Conservation (phyloP, 1,140 invertebrate genomes). For the Caerostris darwini region DNA sequence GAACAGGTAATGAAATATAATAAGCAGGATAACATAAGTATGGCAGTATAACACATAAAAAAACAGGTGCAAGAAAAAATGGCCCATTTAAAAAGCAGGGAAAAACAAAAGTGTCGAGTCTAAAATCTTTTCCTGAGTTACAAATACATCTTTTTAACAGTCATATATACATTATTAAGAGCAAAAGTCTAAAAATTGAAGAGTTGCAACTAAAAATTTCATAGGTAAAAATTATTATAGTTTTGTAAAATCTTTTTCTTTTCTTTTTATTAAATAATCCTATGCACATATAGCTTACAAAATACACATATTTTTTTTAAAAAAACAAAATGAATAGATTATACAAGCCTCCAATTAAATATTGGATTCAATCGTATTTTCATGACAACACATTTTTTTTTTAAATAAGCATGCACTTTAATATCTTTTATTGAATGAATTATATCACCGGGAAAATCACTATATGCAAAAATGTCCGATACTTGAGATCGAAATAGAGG, state of each 20-base stretch:
- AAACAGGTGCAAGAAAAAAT: conserved; percentile 32
- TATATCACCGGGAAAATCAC: conserved; percentile 51
- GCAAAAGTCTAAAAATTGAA: conserved; percentile 40
- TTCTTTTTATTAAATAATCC: conserved; percentile 1
- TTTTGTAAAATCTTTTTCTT: conserved; percentile 17
- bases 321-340: conserved; percentile 53
- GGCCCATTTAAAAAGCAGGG: conserved; percentile 31
- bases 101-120: conserved; percentile 26
- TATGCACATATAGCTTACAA: conserved; percentile 58
- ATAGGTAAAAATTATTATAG: conserved; percentile 24
- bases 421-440: conserved; percentile 29
- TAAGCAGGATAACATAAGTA: conserved; percentile 43
- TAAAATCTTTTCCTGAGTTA: conserved; percentile 72
- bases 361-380: conserved; percentile 49
- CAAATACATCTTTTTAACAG: conserved; percentile 53
- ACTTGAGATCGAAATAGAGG: neutral
- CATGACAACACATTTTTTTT: conserved; percentile 27
- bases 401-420: conserved; percentile 46
- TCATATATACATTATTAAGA: conserved; percentile 66
- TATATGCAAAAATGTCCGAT: neutral
- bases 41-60: conserved; percentile 57
- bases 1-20: neutral
- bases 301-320: conserved; percentile 37
- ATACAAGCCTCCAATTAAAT: conserved; percentile 58
- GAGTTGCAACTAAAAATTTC: conserved; percentile 27